Evolutionary conservation across 2,113 vertebrate genomes (phyloP).

Genomic region (Loxodonta africana): DNA sequence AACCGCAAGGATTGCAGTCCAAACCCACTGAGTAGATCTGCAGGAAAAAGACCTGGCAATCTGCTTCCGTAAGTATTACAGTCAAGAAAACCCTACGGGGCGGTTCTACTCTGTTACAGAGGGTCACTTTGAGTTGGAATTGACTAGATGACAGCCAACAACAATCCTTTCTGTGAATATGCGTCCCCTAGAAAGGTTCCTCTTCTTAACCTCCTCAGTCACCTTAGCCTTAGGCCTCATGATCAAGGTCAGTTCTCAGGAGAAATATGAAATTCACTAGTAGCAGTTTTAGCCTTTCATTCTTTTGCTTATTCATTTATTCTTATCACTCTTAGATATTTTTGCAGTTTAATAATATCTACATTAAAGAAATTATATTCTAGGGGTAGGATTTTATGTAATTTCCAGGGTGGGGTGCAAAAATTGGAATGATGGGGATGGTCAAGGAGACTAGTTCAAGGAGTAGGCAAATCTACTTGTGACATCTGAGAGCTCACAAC

Average conservation of each 20-base stretch:
- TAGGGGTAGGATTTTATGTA: background rate
- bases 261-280: conserved; percentile 26
- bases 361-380: background rate
- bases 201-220: background rate
- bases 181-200: background rate
- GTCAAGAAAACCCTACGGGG: too few species aligned
- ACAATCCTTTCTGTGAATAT: background rate
- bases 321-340: background rate
- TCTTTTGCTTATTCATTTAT: background rate
- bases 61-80: too few species aligned
- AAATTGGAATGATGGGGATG: background rate
- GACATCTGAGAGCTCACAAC: background rate
- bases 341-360: background rate
- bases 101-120: too few species aligned
- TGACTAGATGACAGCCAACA: too few species aligned
- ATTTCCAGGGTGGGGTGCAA: background rate
- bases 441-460: background rate
- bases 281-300: background rate
- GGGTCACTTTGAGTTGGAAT: too few species aligned
- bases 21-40: background rate
- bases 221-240: background rate
- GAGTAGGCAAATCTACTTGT: background rate
- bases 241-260: background rate
- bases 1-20: background rate
- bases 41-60: background rate